Evolutionary conservation across 2,888 invertebrate species (phyloP).

Genomic region (Masnerella sp.): DNA sequence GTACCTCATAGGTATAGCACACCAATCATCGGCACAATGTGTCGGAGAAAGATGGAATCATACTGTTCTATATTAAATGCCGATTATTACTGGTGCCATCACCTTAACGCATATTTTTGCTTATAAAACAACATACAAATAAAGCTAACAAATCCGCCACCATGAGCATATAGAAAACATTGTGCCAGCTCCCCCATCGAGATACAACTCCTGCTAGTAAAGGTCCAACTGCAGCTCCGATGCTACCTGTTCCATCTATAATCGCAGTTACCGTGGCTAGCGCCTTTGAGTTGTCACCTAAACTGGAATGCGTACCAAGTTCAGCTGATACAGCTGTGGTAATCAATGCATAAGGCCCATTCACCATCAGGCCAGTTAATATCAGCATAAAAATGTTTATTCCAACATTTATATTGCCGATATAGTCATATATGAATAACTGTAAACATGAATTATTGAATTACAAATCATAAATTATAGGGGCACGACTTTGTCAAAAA

Average conservation of each 20-base stretch:
- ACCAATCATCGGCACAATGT: too few relatives aligned
- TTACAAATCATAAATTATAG: too few relatives aligned
- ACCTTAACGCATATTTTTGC: background rate
- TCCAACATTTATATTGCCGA: slow-evolving; percentile 82
- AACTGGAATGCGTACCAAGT: slow-evolving; percentile 90
- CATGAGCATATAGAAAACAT: slow-evolving; percentile 95
- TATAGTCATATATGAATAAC: slow-evolving; percentile 88
- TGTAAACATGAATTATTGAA: too few relatives aligned
- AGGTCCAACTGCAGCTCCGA: slow-evolving; percentile 96
- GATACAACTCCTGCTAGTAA: slow-evolving; percentile 91
- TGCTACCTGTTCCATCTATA: slow-evolving; percentile 96
- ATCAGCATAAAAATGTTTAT: slow-evolving; percentile 85
- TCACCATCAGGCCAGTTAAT: slow-evolving; percentile 89
- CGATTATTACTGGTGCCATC: too few relatives aligned
- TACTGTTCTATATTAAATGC: background rate
- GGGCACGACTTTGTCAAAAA: too few relatives aligned
- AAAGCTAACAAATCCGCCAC: slow-evolving; percentile 88
- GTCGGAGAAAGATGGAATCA: too few relatives aligned
- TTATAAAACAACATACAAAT: slow-evolving; percentile 77
- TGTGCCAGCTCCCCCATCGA: slow-evolving; percentile 84
- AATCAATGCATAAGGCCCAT: slow-evolving; percentile 97
- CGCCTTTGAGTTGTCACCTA: slow-evolving; percentile 91
- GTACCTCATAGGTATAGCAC: too few relatives aligned
- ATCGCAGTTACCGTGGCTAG: slow-evolving; percentile 98
- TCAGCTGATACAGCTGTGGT: slow-evolving; percentile 98